Base-by-base conservation (phyloP, 2,888 invertebrate genomes). In the Rhingia campestris region DNA sequence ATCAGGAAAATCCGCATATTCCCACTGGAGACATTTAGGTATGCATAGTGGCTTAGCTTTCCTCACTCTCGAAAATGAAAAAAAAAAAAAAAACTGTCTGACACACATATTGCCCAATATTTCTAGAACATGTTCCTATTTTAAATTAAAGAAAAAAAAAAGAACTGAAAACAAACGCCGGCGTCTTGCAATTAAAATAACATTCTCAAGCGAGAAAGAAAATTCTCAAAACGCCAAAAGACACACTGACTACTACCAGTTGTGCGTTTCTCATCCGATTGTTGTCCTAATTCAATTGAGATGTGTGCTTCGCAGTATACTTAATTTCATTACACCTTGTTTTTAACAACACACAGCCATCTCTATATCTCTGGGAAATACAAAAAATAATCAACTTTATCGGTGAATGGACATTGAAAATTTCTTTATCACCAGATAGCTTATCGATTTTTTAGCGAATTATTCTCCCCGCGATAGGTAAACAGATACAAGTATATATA, bases 11-110 rank as follows among this genome's bases (percentile, higher is more conserved):
- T 22, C 22, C 22, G 22, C 51, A 54, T 51, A 61, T 53, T 54
- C 59, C 43, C 5, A 54, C 47, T 66, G 56, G 74, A 74, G 74
- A 74, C 73, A 64, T 30, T 22, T 66, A 22, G 64, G 64, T 51
- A 12, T 22, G 22, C 9, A 6, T 51, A 51, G 49, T 22, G 22
- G 9, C 39, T n/a, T 30, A 35, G 6, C n/a, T 10, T 12, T 12
- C 7, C 14, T 9, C 6, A 41, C 41, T 49, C 37, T 51, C 14
- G 9, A 22, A 37, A 35, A 63, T 22, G 35, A 61, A 61, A 35
- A 30, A 4, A 49, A 14, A 22, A 64, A 37, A 14, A 9, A 37
- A 10, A 10, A 2, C 49, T 32, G 30, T 49, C 49, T 49, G 53
- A 51, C 32, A 53, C 12, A 32, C 10, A 32, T 53, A 4, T 53